These are phyloP conservation scores for Drosophila fungiperda DNA, from an alignment of 2,888 invertebrate species.

Conservation along the genomic window DNA sequence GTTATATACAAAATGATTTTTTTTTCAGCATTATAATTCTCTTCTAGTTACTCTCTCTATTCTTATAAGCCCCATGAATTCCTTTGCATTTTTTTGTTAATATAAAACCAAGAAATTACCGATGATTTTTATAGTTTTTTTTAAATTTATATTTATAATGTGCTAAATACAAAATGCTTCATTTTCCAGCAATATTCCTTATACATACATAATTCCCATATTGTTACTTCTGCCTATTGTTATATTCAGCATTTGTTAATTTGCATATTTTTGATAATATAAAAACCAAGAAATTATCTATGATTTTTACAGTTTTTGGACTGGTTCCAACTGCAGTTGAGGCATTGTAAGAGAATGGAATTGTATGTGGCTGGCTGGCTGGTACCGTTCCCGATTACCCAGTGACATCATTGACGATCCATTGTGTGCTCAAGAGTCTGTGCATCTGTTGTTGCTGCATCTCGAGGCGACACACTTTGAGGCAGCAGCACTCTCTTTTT, in stretches of 20 bases:
- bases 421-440: conserved; percentile 44
- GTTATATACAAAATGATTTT: too few relatives aligned
- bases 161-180: not conserved
- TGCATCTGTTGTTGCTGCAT: conserved; percentile 21
- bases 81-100: too few relatives aligned
- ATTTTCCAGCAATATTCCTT: not conserved
- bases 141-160: too few relatives aligned
- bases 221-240: not conserved
- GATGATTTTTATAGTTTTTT: too few relatives aligned
- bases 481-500: conserved; percentile 4
- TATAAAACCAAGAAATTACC: not conserved
- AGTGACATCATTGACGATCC: conserved; percentile 43
- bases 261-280: not conserved
- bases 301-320: not conserved
- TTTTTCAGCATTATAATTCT: too few relatives aligned
- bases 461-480: conserved; percentile 11
- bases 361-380: not conserved
- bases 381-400: conserved; percentile 6
- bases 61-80: too few relatives aligned
- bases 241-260: not conserved
- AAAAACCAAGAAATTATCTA: not conserved
- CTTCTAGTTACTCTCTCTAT: too few relatives aligned
- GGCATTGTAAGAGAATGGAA: not conserved
- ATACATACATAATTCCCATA: not conserved
- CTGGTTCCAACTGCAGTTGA: not conserved